Conservation (phyloP, 23 tunicate genomes). For the Phallusia fumigata region DNA sequence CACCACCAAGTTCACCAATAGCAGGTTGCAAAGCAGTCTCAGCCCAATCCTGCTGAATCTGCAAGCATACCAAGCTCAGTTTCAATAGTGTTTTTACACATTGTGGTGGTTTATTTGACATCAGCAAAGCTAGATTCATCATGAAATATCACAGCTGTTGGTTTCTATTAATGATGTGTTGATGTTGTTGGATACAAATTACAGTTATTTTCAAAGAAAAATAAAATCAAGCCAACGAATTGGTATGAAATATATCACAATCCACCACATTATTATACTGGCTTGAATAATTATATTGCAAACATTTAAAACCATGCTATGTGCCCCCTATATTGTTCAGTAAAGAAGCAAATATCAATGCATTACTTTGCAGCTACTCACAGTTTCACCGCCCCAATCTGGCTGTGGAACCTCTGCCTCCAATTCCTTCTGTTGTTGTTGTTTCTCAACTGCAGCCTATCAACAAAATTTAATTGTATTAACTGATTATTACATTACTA, state of each 20-base stretch:
- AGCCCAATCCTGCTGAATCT: conserved; percentile 84
- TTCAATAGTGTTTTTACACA: not conserved
- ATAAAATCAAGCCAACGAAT: too few species aligned
- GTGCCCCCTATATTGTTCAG: too few species aligned
- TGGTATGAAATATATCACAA: too few species aligned
- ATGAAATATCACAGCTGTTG: too few species aligned
- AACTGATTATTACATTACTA: not conserved
- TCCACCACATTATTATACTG: too few species aligned
- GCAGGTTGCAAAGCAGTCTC: conserved; percentile 46
- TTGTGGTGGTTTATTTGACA: too few species aligned
- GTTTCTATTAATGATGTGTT: too few species aligned
- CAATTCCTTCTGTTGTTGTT: conserved; percentile 55
- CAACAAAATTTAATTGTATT: not conserved
- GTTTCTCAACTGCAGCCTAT: conserved; percentile 42
- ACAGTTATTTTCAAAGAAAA: too few species aligned
- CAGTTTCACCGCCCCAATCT: conserved; percentile 85
- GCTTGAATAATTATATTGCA: too few species aligned
- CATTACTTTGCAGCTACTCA: not conserved
- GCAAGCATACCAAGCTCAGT: not conserved
- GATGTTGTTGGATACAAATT: too few species aligned
- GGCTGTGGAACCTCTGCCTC: conserved; percentile 52
- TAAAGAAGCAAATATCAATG: not conserved
- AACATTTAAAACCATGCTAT: too few species aligned
- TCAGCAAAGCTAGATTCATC: too few species aligned
- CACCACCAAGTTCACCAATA: not conserved